Evolutionary conservation across 1,140 invertebrate genomes (phyloP).

Genomic region (Drosophila neocordata): DNA sequence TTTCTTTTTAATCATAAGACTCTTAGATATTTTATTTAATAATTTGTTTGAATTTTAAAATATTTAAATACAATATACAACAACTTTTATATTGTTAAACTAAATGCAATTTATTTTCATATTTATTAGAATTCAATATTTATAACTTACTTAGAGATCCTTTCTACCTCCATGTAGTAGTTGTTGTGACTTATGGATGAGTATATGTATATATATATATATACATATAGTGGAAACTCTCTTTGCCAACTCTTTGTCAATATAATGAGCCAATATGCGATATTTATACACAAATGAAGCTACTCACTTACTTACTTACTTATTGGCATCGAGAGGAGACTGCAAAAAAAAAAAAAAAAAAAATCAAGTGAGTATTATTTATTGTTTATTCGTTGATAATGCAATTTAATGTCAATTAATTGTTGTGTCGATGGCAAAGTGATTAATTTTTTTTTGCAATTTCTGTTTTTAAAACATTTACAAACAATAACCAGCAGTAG

Average conservation of each 20-base stretch:
- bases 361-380: slow-evolving; percentile 6
- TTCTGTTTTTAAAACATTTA: slow-evolving; percentile 42
- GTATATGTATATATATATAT: not conserved
- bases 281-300: not conserved
- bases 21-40: too few relatives aligned
- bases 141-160: not conserved
- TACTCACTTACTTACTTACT: slow-evolving; percentile 26
- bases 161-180: not conserved
- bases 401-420: slow-evolving; percentile 81
- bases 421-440: slow-evolving; percentile 60
- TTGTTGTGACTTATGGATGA: not conserved
- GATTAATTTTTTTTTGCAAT: slow-evolving; percentile 63
- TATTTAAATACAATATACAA: too few relatives aligned
- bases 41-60: too few relatives aligned
- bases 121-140: too few relatives aligned
- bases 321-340: not conserved
- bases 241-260: slow-evolving; percentile 57
- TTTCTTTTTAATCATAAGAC: too few relatives aligned
- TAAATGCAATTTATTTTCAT: too few relatives aligned
- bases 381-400: slow-evolving; percentile 75
- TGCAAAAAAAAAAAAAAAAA: too few relatives aligned
- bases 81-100: too few relatives aligned
- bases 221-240: slow-evolving; percentile 29
- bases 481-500: slow-evolving; percentile 22
- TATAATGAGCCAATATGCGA: slow-evolving; percentile 64